Conservation (phyloP, 2,888 invertebrate genomes). For the Fabriciana adippe region DNA sequence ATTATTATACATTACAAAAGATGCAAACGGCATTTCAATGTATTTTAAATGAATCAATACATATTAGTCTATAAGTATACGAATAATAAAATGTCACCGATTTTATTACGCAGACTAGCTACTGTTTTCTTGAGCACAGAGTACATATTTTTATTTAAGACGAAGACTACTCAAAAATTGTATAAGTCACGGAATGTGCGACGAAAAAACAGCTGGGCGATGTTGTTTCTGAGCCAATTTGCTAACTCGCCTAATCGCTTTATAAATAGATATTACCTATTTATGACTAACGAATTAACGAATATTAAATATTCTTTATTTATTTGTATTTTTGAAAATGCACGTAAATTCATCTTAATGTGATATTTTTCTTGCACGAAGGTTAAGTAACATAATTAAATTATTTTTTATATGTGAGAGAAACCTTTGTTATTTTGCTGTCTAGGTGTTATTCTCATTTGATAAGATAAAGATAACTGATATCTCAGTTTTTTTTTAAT, state of each 20-base stretch:
- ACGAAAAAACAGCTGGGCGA: constrained; percentile 29
- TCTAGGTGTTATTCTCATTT: no score
- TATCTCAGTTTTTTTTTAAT: no score
- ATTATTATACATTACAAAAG: no score
- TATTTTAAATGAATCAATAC: neutral
- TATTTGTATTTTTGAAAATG: constrained; percentile 4
- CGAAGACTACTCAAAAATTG: constrained; percentile 28
- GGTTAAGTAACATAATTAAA: no score
- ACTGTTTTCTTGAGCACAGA: constrained; percentile 28
- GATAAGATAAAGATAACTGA: no score
- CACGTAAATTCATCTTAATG: no score
- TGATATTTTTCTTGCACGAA: no score
- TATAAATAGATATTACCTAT: constrained; percentile 39
- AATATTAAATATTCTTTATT: constrained; percentile 9
- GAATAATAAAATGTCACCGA: neutral
- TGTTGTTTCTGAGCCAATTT: constrained; percentile 42
- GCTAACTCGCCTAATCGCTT: constrained; percentile 30
- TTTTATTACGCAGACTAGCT: constrained; percentile 14
- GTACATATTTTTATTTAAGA: constrained; percentile 25
- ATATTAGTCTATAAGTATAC: neutral
- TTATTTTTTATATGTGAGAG: no score
- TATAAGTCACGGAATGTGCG: constrained; percentile 18
- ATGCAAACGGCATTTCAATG: no score
- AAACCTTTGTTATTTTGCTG: no score
- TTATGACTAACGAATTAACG: no score